Evolutionary conservation across 2,113 vertebrate genomes (phyloP), one percentile per base, ranked within the genome.

Genomic region (Eleginops maclovinus): DNA sequence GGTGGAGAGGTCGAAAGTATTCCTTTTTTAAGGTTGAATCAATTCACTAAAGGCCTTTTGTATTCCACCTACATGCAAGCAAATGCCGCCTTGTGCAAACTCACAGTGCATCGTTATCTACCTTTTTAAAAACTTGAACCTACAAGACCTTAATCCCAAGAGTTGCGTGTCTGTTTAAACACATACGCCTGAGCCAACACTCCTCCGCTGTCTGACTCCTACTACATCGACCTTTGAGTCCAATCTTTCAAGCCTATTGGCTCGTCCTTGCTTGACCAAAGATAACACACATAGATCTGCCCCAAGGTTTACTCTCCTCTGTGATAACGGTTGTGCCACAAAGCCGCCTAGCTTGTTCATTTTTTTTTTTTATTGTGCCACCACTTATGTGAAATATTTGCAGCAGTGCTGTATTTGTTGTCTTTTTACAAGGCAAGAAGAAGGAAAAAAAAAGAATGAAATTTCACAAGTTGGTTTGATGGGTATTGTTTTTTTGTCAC

Each of bases 181-280:
- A 76, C 80, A n/a, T n/a, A 62, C 70, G 83, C 79, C 79, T 78
- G 80, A 89, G 84, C 88, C 85, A 72, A 79, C 74, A 24, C 75
- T 68, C 55, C 51, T 65, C 47, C 67, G 12, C 50, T 68, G 54
- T 65, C 84, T 69, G 77, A 83, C 81, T 78, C 70, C 75, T 72
- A 60, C 66, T 60, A 70, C 71, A 64, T 70, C 65, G 82, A 89
- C 92, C 90, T 91, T 88, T 77, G 84, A 82, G 81, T 76, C 79
- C 47, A 54, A 64, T 72, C 64, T 59, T 77, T 79, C 40, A 85
- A 72, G 56, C 83, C 73, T 63, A 73, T 81, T 81, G 75, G 79
- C 83, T 87, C 79, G 15, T 84, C 83, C 82, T 81, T 84, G 83
- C 88, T 94, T 81, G 84, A 95, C 94, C 94, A 94, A 95, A 95